Conservation (phyloP, 2,888 invertebrate genomes). For the Acrocyrtus sp. region DNA sequence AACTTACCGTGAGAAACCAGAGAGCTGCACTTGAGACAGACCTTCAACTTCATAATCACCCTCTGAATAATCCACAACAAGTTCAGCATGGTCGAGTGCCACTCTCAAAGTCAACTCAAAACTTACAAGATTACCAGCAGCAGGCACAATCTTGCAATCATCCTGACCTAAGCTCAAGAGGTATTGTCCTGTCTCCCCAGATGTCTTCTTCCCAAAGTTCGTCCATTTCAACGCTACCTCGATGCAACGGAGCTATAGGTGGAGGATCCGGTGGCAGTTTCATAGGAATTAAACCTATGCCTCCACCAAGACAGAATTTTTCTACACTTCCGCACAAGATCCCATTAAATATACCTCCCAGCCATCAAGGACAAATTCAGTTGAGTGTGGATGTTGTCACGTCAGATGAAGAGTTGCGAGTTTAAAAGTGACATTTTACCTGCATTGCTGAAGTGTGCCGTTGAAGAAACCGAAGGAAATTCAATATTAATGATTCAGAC, state of each 20-base stretch:
- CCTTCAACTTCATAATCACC: conserved; percentile 45
- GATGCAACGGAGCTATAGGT: conserved; percentile 58
- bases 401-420: conserved; percentile 49
- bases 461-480: not conserved
- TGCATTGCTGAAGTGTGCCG: too few species aligned
- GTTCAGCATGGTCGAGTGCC: conserved; percentile 43
- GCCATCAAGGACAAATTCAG: conserved; percentile 47
- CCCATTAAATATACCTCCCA: conserved; percentile 45
- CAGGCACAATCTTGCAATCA: conserved; percentile 43
- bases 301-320: conserved; percentile 61
- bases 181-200: conserved; percentile 59
- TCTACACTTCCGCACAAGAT: conserved; percentile 59
- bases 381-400: conserved; percentile 47
- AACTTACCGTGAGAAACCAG: conserved; percentile 51
- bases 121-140: conserved; percentile 44
- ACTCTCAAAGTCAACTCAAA: conserved; percentile 46
- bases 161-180: conserved; percentile 45
- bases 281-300: conserved; percentile 57
- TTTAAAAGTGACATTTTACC: too few species aligned
- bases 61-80: conserved; percentile 44
- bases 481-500: not conserved
- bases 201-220: conserved; percentile 49
- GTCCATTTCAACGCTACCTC: conserved; percentile 57
- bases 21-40: conserved; percentile 44
- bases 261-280: too few species aligned